Base-by-base conservation (phyloP, 2,888 invertebrate species). In the Steinernema carpocapsae region DNA sequence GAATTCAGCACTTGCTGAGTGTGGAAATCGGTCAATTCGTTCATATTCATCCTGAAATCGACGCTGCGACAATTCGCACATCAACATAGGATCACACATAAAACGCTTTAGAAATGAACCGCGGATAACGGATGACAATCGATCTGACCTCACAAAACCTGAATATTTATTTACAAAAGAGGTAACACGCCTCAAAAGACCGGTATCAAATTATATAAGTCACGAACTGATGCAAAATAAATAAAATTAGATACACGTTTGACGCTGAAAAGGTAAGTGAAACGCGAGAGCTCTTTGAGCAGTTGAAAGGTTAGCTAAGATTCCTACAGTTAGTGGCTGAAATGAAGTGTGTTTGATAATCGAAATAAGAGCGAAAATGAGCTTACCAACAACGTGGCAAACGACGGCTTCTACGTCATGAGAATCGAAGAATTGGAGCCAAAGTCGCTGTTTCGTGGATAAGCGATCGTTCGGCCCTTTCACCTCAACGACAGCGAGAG, bases 381-480 rank as follows among this genome's bases (percentile, higher is more conserved):
- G 48, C 73, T 19, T 42, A 77, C 77, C 76, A 10, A 43, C 32
- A 17, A 80, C 80, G 26, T 77, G 72, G 70, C 80, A 80, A 32
- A 82, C 77, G 43, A 72, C 46, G 12, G 80, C 80, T 6, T 76
- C 73, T 22, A 82, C 73, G 19, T 75, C 77, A 26, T 80, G 56
- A n/a, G 52, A 29, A 17, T 24, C 51, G 19, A 95, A 90, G 88
- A 92, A 93, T 76, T 92, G 90, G 82, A 95, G 90, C 94, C 95
- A 95, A 70, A 94, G 90, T 45, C 91, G 91, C 89, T 95, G 95
- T 88, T 93, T 93, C 70, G 91, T 89, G 0, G 94, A 94, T 3
- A 95, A 90, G 77, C 90, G 90, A 89, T 95, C 95, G 46, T 91
- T 91, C 52, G 94, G 94, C 0, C 94, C 93, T 89, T 95, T 95